Percentiles rank a stretch among this genome's conserved stretches.
Conservation (phyloP, 1,140 invertebrate species). For the Chrysopa pallens region DNA sequence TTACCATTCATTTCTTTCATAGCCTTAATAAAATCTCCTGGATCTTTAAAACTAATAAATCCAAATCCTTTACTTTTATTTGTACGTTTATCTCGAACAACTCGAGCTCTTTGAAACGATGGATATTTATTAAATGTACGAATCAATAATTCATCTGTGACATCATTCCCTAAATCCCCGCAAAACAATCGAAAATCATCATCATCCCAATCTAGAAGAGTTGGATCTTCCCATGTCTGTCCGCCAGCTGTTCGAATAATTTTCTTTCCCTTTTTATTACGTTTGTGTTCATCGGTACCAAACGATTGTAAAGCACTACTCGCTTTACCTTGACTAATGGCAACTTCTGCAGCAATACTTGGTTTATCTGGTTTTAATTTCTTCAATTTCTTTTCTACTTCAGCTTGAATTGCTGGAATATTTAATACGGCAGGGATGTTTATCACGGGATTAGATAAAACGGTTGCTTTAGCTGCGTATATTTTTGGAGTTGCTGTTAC, state of each 20-base stretch:
- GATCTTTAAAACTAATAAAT: constrained; percentile 97
- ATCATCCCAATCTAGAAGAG: constrained; percentile 80
- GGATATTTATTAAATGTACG: constrained; percentile 90
- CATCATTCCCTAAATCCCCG: constrained; percentile 97
- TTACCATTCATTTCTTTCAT: constrained; percentile 96
- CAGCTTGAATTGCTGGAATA: constrained; percentile 37
- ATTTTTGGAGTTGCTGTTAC: constrained; percentile 41
- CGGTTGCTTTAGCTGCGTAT: constrained; percentile 29
- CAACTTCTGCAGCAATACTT: constrained; percentile 24
- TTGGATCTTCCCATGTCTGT: constrained; percentile 84
- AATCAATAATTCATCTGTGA: constrained; percentile 86
- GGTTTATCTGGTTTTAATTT: constrained; percentile 46
- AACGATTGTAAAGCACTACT: constrained; percentile 30
- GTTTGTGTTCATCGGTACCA: constrained; percentile 20
- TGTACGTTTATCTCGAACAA: constrained; percentile 88
- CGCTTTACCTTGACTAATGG: constrained; percentile 33
- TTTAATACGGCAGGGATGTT: constrained; percentile 29
- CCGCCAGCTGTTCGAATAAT: constrained; percentile 80
- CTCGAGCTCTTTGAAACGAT: constrained; percentile 88
- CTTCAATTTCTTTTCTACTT: constrained; percentile 42
- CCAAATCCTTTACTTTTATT: constrained; percentile 99
- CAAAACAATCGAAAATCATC: constrained; percentile 98
- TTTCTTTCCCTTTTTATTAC: constrained; percentile 40
- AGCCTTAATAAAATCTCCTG: constrained; percentile 91
- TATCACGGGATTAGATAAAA: constrained; percentile 22